These are phyloP conservation scores for Gopherus evgoodei DNA, from an alignment of 2,113 vertebrate genomes.

Conservation along the genomic window DNA sequence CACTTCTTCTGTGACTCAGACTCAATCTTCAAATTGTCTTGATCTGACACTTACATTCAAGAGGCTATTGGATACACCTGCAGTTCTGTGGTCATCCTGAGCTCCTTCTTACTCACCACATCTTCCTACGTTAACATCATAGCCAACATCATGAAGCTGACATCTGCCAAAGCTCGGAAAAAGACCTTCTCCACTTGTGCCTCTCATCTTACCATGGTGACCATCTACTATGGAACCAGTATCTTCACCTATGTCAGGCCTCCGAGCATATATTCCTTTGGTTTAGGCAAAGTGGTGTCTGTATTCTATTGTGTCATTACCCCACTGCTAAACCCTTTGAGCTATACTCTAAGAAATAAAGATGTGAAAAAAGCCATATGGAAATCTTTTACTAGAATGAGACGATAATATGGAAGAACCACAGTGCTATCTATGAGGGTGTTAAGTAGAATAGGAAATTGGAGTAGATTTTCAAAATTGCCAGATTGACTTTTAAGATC, in stretches of 20 bases:
- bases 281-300: slow-evolving; percentile 25
- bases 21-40: slow-evolving; percentile 50
- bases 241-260: slow-evolving; percentile 48
- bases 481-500: no score
- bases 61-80: slow-evolving; percentile 29
- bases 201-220: slow-evolving; percentile 39
- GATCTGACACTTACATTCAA: slow-evolving; percentile 34
- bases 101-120: slow-evolving; percentile 39
- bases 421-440: background rate
- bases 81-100: slow-evolving; percentile 43
- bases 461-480: background rate
- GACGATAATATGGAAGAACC: background rate
- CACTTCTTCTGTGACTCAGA: slow-evolving; percentile 51
- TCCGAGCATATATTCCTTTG: slow-evolving; percentile 40
- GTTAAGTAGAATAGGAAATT: no score
- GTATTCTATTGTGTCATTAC: slow-evolving; percentile 54
- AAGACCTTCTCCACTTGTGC: slow-evolving; percentile 36
- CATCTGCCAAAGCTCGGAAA: background rate
- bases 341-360: slow-evolving; percentile 47
- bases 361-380: slow-evolving; percentile 43
- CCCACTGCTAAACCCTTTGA: slow-evolving; percentile 36
- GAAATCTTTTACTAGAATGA: slow-evolving; percentile 1
- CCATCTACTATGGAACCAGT: slow-evolving; percentile 52
- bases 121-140: slow-evolving; percentile 25
- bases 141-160: slow-evolving; percentile 16